A percentile compares a stretch with the other conserved stretches of the same genome.
phyloP scores from a whole-genome alignment of 2,113 vertebrate genomes.

The Columba livia region DNA sequence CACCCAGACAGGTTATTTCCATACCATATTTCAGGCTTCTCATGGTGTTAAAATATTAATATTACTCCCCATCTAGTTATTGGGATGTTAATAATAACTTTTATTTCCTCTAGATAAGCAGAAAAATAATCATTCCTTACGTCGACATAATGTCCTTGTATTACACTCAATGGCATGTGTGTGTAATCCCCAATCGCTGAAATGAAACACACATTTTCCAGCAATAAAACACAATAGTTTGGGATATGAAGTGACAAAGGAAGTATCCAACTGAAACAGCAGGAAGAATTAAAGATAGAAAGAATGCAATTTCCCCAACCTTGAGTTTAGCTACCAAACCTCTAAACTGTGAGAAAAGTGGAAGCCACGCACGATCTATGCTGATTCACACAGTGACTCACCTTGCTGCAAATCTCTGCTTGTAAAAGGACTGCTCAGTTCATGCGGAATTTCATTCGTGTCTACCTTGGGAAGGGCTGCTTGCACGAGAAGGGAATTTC shows the following conservation, averaged over 20 bases:
- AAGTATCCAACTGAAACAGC: constrained; percentile 44
- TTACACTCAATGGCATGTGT: not conserved
- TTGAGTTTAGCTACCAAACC: not conserved
- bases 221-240: constrained; percentile 43
- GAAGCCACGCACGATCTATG: not conserved
- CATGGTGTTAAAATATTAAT: not conserved
- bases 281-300: constrained; percentile 16
- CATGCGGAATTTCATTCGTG: rapidly evolving
- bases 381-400: not conserved
- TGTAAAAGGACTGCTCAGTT: not conserved
- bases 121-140: constrained; percentile 4
- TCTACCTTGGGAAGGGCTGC: not conserved
- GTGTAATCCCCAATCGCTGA: not conserved
- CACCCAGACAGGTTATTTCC: not conserved
- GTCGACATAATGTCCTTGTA: not conserved
- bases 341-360: not conserved
- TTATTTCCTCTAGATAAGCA: constrained; percentile 46
- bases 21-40: not conserved
- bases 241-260: constrained; percentile 51
- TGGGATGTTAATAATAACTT: not conserved
- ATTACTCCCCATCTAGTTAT: constrained; percentile 1
- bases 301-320: not conserved
- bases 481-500: not conserved
- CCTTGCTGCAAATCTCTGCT: not conserved
- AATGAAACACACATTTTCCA: constrained; percentile 53